Evolutionary conservation across 1,140 invertebrate genomes (phyloP).

Genomic region (Agraylea sexmaculata): DNA sequence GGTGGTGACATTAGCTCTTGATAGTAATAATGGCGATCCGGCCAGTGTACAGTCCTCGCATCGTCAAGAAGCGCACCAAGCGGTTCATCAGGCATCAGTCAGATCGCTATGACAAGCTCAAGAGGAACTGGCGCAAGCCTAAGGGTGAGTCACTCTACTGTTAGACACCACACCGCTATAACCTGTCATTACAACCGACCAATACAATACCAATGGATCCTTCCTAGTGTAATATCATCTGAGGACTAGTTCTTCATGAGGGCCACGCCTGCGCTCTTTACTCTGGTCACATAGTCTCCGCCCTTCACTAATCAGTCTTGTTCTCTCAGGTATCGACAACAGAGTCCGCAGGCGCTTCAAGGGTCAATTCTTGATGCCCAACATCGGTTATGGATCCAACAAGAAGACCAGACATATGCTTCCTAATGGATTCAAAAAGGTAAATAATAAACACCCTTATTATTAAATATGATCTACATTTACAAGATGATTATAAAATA

Average conservation of each 20-base stretch:
- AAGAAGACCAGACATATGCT: slow-evolving; percentile 92
- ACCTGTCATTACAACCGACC: background rate
- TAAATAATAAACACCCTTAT: slow-evolving; percentile 27
- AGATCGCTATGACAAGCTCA: slow-evolving; percentile 92
- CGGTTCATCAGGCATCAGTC: slow-evolving; percentile 94
- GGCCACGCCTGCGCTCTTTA: background rate
- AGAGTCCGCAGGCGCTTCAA: slow-evolving; percentile 96
- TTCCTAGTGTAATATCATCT: slow-evolving; percentile 16
- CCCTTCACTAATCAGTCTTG: background rate
- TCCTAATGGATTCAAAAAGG: slow-evolving; percentile 95
- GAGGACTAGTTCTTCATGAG: slow-evolving; percentile 12
- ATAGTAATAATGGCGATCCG: slow-evolving; percentile 63
- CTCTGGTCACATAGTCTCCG: background rate
- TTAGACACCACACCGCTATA: background rate
- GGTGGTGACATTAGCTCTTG: too few species aligned
- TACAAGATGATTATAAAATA: slow-evolving; percentile 9
- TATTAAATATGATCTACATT: slow-evolving; percentile 2
- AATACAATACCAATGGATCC: slow-evolving; percentile 14
- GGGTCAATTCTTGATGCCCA: slow-evolving; percentile 97
- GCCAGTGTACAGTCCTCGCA: slow-evolving; percentile 76
- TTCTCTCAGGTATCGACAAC: slow-evolving; percentile 90
- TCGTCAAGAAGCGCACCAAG: slow-evolving; percentile 93
- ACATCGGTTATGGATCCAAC: slow-evolving; percentile 96
- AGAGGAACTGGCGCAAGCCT: slow-evolving; percentile 51
- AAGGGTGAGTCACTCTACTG: slow-evolving; percentile 33